Conservation (phyloP, 2,888 invertebrate species). For the Orchesellides sinensis region DNA sequence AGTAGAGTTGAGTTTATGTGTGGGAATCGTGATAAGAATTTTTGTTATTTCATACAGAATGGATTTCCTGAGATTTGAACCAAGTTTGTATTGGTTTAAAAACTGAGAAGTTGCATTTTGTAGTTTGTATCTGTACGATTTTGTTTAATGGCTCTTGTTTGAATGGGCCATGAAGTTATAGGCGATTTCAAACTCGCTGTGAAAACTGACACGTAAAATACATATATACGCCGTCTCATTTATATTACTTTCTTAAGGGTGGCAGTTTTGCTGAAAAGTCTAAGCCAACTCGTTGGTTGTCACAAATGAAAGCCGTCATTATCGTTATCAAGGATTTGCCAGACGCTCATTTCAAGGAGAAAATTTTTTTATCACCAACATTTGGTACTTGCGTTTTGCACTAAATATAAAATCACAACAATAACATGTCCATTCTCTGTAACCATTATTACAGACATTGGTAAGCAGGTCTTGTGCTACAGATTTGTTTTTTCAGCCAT, state of each 20-base stretch:
- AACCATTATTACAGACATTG: slow-evolving; percentile 23
- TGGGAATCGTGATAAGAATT: too few species aligned
- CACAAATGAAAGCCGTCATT: background rate
- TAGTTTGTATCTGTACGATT: too few species aligned
- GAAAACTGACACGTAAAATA: background rate
- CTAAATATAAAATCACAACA: background rate
- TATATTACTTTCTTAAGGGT: background rate
- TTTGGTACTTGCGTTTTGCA: slow-evolving; percentile 5
- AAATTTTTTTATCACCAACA: background rate
- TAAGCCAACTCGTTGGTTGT: background rate
- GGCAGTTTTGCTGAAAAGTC: background rate
- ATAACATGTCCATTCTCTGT: background rate
- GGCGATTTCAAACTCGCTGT: background rate
- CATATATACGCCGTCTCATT: background rate
- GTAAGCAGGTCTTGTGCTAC: slow-evolving; percentile 25
- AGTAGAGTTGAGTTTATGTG: too few species aligned
- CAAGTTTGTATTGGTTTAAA: too few species aligned
- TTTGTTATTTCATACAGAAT: too few species aligned
- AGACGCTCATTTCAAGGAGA: slow-evolving; percentile 10
- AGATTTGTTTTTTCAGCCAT: slow-evolving; percentile 19
- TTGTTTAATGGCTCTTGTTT: too few species aligned
- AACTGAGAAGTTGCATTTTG: too few species aligned
- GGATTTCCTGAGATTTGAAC: too few species aligned
- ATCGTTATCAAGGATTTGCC: slow-evolving; percentile 18
- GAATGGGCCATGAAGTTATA: too few species aligned